Base-by-base conservation (phyloP, 2,797 vertebrate genomes). In the Microcaecilia unicolor region DNA sequence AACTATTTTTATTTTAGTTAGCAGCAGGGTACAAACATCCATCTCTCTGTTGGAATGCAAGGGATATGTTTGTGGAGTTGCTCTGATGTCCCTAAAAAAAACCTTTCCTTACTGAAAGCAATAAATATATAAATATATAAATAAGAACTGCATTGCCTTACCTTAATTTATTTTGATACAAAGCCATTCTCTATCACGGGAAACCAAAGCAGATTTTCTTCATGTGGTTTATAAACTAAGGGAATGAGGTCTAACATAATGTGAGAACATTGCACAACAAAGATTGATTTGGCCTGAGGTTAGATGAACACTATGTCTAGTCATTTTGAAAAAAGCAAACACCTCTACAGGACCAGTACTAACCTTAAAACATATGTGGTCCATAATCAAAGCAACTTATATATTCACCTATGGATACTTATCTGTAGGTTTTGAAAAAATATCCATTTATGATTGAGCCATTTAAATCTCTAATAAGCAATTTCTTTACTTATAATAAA, bases 91-190 rank as follows among this genome's bases (percentile, higher is more conserved):
- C n/a, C 54, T 67, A 55, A 44, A 48, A 50, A 54, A 68, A 34
- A 58, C 31, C 43, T 8, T 45, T 50, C 64, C 52, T 36, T 39
- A 32, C 63, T 70, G 62, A 53, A 78, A 61, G 59, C 6, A 8
- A 29, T 38, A 28, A n/a, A n/a, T n/a, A n/a, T n/a, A n/a, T n/a
- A n/a, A n/a, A 43, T n/a, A n/a, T 42, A 56, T 62, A 65, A 67
- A 57, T 46, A 61, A 10, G 24, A 47, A 36, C 15, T 55, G 10
- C 21, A 48, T 24, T 25, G 44, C 19, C 15, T 44, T 40, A 10
- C 32, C 27, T 48, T 55, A 54, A 70, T 61, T 25, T 48, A 15
- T 55, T 62, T 52, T 55, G 53, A 62, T 52, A 25, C 26, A 14
- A 65, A 67, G 27, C 28, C 31, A 28, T 38, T 23, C 45, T 27